Percentiles rank a stretch among this genome's conserved stretches.
These are phyloP conservation scores for Pseudomyrmex concolor DNA, from an alignment of 1,140 invertebrate species.

Conservation along the genomic window DNA sequence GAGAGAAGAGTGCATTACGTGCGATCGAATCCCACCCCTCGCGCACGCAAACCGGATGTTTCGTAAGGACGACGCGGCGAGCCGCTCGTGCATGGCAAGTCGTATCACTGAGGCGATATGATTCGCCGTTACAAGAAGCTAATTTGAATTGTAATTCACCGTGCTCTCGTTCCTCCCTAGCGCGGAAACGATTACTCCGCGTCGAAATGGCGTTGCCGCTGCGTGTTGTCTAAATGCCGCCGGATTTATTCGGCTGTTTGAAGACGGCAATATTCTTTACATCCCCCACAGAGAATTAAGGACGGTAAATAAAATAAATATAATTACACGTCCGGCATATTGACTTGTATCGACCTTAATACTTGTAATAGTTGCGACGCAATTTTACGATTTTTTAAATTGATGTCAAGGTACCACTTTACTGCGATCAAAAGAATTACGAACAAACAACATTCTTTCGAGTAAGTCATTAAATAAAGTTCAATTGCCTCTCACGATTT, in stretches of 20 bases:
- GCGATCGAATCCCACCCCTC: constrained; percentile 50
- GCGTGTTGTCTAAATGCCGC: neutral
- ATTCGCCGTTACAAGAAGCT: constrained; percentile 45
- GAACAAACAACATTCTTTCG: too few relatives aligned
- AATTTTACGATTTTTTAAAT: too few relatives aligned
- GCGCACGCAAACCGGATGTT: constrained; percentile 75
- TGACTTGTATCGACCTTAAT: too few relatives aligned
- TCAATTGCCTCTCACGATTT: too few relatives aligned
- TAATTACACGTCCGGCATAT: too few relatives aligned
- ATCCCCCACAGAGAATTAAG: too few relatives aligned
- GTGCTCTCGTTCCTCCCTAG: constrained; percentile 1
- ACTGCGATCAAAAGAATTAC: too few relatives aligned
- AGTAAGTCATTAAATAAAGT: neutral
- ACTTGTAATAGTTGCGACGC: too few relatives aligned
- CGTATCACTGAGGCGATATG: constrained; percentile 49
- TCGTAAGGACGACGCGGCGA: constrained; percentile 64
- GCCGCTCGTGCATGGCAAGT: constrained; percentile 28
- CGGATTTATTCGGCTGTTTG: too few relatives aligned
- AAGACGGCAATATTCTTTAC: too few relatives aligned
- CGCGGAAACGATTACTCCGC: constrained; percentile 50
- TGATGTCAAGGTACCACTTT: neutral
- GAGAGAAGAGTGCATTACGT: constrained; percentile 56
- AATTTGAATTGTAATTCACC: constrained; percentile 53
- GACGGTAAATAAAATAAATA: too few relatives aligned
- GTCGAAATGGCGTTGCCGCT: constrained; percentile 31